Conservation (phyloP, 2,888 invertebrate genomes). For the Philaethria dido region DNA sequence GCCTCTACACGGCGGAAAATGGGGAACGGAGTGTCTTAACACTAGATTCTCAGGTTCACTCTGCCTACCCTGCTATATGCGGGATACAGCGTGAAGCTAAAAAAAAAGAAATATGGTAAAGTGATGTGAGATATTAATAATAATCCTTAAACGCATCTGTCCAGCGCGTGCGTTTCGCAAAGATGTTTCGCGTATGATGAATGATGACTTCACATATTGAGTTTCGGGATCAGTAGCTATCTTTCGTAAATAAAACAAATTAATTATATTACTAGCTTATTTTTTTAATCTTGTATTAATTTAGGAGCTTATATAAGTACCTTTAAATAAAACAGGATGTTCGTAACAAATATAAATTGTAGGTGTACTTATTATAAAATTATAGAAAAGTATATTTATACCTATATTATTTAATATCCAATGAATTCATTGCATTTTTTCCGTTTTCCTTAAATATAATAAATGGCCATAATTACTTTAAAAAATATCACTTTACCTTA, state of each 20-base stretch:
- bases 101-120: not conserved
- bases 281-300: not conserved
- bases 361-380: too few species aligned
- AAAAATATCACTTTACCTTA: not conserved
- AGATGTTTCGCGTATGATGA: slow-evolving; percentile 69
- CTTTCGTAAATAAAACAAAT: slow-evolving; percentile 45
- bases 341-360: too few species aligned
- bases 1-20: too few species aligned
- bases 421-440: too few species aligned
- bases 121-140: not conserved
- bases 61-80: too few species aligned
- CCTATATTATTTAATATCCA: too few species aligned
- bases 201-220: slow-evolving; percentile 54
- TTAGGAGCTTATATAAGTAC: too few species aligned
- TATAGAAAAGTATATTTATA: too few species aligned
- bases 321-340: too few species aligned
- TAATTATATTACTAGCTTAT: slow-evolving; percentile 48
- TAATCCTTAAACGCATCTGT: slow-evolving; percentile 60
- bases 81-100: too few species aligned
- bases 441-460: not conserved
- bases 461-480: not conserved
- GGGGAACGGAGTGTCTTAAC: too few species aligned
- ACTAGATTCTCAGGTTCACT: too few species aligned
- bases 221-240: slow-evolving; percentile 48
- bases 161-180: slow-evolving; percentile 63